Conservation (phyloP, 2,113 vertebrate genomes). For the Pseudorectes ferrugineus region DNA sequence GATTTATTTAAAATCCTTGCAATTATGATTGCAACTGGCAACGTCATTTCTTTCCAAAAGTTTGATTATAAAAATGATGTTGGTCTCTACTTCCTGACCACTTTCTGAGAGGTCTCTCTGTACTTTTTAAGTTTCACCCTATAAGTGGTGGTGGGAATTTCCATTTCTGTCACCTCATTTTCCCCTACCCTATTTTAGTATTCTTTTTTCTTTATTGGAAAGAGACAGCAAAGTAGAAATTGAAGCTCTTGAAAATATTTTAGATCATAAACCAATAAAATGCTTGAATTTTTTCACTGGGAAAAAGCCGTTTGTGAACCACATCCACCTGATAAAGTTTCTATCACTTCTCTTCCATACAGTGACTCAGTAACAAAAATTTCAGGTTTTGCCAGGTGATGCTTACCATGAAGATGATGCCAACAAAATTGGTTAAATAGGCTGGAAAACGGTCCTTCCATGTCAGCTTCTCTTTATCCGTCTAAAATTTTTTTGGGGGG, state of each 20-base stretch:
- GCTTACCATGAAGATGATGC: conserved; percentile 91
- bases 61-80: background rate
- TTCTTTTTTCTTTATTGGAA: background rate
- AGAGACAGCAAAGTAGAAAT: background rate
- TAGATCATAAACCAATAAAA: background rate
- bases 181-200: background rate
- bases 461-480: conserved; percentile 89
- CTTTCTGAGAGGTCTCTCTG: background rate
- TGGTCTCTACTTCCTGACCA: background rate
- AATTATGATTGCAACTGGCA: background rate
- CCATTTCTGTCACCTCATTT: background rate
- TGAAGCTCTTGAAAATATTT: background rate
- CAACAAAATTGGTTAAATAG: conserved; percentile 83
- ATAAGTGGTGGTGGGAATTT: background rate
- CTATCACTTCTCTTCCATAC: background rate
- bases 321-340: background rate
- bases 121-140: background rate
- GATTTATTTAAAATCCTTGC: background rate
- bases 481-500: conserved; percentile 57
- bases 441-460: conserved; percentile 91
- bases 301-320: background rate
- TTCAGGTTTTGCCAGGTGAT: background rate
- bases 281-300: background rate
- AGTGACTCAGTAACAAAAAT: background rate
- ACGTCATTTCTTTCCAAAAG: background rate